Evolutionary conservation across 2,888 invertebrate genomes (phyloP), one percentile per base, ranked within the genome.

Genomic region (Coelinius sp.): DNA sequence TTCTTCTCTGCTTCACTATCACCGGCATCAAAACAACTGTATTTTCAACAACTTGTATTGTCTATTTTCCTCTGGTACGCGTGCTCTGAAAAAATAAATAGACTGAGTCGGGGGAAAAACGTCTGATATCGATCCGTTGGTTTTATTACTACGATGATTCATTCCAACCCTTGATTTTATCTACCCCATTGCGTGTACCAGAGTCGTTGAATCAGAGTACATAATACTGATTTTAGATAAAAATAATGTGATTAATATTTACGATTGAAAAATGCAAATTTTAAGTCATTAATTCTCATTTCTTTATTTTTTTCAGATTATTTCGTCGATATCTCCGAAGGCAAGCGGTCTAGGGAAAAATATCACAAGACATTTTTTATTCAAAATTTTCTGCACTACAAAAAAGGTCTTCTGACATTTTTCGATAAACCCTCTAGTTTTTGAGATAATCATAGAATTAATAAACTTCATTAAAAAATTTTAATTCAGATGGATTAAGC

Each of bases 111-210:
- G 14, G 31, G 25, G 52, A 35, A 44, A 52, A 31, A 35, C 38
- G 35, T 49, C 70, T 75, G 56, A 75, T 81, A 81, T 81, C 79
- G 80, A 82, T 81, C 80, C 76, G 27, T 12, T 17, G 68, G 75
- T 76, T 76, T 74, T 76, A 77, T 75, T 73, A 41, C 77, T 7
- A 41, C 41, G 77, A 79, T 84, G 83, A 84, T 79, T 83, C 83
- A 83, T 80, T 78, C 78, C 78, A 72, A 12, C 67, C 71, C 70
- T 75, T 69, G 41, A 70, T 70, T 38, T 63, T 44, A 31, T 62
- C 22, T 49, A 49, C 62, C 27, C 44, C 41, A 38, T 70, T 20
- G 38, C 25, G 35, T 25, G 38, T 25, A 10, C 12, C 24, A 44
- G 44, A 17, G n/a, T 67, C 20, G 49, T 65, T 65, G 1, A 27